A percentile compares a stretch with the other conserved stretches of the same genome.
These are phyloP conservation scores for Tinea pellionella DNA, from an alignment of 2,888 invertebrate species.

Conservation along the genomic window DNA sequence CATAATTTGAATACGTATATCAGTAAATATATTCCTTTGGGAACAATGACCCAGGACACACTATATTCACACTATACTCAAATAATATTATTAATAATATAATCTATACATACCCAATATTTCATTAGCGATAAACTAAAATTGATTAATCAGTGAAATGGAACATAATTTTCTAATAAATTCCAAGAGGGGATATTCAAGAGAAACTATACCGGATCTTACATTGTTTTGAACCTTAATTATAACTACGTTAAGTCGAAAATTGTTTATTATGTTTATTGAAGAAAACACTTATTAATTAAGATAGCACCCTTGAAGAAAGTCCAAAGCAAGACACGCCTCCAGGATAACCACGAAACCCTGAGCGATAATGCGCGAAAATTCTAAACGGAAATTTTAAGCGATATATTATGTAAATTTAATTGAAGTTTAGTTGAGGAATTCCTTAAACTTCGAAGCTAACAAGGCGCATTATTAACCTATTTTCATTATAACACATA, in stretches of 20 bases:
- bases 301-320: slow-evolving; percentile 11
- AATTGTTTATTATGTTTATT: not conserved
- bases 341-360: not conserved
- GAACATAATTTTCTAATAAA: not conserved
- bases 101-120: not conserved
- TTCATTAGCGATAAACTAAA: not conserved
- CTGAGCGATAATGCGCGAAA: slow-evolving; percentile 4
- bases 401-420: slow-evolving; percentile 6
- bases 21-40: not conserved
- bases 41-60: not conserved
- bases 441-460: not conserved
- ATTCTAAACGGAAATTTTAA: slow-evolving; percentile 5
- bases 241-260: not conserved
- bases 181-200: not conserved
- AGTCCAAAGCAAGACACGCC: not conserved
- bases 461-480: not conserved
- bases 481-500: not conserved
- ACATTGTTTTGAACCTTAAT: not conserved
- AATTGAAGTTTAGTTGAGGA: slow-evolving; percentile 4
- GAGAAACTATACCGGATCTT: not conserved
- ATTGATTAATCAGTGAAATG: not conserved
- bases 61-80: too few relatives aligned
- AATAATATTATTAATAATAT: not conserved
- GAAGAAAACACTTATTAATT: not conserved
- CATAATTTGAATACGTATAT: too few relatives aligned